These are phyloP conservation scores for Cygnus atratus DNA, from an alignment of 2,113 vertebrate species.

Conservation along the genomic window DNA sequence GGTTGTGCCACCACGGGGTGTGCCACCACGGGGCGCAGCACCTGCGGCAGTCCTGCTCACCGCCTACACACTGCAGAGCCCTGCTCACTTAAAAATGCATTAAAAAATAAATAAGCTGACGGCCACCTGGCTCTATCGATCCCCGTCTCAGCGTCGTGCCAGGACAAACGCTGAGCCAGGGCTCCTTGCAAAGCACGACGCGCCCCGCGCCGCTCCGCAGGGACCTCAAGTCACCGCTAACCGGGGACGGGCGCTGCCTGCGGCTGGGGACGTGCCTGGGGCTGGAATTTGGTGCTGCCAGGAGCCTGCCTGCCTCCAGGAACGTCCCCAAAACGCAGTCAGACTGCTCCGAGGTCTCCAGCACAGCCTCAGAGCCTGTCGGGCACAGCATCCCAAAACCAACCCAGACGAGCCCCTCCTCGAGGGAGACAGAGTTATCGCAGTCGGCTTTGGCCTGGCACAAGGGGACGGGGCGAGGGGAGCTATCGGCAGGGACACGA, in stretches of 20 bases:
- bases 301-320: background rate
- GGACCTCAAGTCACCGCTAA: background rate
- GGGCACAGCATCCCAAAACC: background rate
- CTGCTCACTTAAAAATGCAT: background rate
- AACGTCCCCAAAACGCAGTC: accelerated
- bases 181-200: background rate
- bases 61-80: background rate
- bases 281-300: background rate
- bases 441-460: background rate
- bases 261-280: background rate
- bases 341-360: background rate
- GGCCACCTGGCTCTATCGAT: accelerated
- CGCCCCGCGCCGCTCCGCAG: accelerated
- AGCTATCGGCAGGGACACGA: background rate
- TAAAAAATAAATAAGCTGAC: background rate
- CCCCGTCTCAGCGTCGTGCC: background rate
- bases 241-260: accelerated
- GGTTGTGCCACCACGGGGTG: background rate
- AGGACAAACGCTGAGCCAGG: background rate
- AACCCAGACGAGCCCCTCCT: accelerated
- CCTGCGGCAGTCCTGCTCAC: background rate
- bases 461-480: background rate
- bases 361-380: background rate
- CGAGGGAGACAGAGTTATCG: accelerated
- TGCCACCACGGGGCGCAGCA: background rate